Evolutionary conservation across 2,797 vertebrate genomes (phyloP).

Genomic region (Gephyroberyx darwinii): DNA sequence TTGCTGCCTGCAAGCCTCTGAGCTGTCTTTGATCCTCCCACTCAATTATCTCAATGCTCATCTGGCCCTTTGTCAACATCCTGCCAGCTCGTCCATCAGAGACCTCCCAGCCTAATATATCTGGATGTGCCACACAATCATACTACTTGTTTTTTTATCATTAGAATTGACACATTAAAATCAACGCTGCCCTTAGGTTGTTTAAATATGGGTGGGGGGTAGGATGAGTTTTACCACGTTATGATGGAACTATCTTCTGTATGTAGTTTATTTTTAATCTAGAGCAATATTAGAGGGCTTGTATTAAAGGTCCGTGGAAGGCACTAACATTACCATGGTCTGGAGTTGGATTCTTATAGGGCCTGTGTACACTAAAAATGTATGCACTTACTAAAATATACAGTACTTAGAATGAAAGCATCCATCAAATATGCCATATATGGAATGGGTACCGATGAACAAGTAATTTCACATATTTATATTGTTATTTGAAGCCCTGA

Average conservation of each 20-base stretch:
- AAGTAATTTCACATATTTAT: background rate
- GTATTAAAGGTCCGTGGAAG: background rate
- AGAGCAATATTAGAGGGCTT: background rate
- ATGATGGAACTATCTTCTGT: background rate
- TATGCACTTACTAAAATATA: background rate
- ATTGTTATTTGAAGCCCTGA: background rate
- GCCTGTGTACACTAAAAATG: background rate
- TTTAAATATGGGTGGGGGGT: background rate
- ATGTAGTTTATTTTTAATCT: background rate
- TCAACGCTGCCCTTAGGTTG: background rate
- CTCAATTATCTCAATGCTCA: conserved; percentile 57
- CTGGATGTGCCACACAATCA: conserved; percentile 17
- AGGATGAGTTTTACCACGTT: background rate
- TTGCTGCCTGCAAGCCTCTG: conserved; percentile 32
- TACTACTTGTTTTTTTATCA: background rate
- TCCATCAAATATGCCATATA: background rate
- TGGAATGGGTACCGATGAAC: background rate
- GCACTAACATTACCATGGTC: background rate
- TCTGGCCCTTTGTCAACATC: conserved; percentile 53
- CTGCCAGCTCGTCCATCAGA: conserved; percentile 28
- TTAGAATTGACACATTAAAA: background rate
- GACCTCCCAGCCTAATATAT: conserved; percentile 22
- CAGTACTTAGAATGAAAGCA: no score
- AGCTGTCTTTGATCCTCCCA: conserved; percentile 60
- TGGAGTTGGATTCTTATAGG: background rate